Percentiles rank a stretch among this genome's conserved stretches.
phyloP scores from a whole-genome alignment of 2,888 invertebrate genomes.

The Sphinx pinastri region DNA sequence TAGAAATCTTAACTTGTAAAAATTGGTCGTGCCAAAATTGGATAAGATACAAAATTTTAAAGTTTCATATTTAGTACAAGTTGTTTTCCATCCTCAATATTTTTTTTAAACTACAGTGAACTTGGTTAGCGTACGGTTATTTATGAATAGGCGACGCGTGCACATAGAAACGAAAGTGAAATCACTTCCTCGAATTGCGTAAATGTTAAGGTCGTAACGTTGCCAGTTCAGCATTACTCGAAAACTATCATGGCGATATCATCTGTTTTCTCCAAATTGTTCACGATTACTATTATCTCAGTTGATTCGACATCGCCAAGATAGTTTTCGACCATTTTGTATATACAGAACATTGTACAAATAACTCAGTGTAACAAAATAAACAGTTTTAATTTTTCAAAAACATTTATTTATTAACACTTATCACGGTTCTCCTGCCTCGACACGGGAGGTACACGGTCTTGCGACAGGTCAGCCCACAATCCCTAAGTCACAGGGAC shows the following conservation, averaged over 20 bases:
- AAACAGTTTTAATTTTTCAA: conserved; percentile 68
- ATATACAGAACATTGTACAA: conserved; percentile 56
- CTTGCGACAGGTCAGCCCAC: conserved; percentile 52
- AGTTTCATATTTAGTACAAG: not conserved
- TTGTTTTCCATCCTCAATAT: conserved; percentile 9
- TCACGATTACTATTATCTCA: not conserved
- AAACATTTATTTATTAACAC: conserved; percentile 68
- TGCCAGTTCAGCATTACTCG: not conserved
- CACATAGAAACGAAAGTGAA: not conserved
- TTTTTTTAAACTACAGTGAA: not conserved
- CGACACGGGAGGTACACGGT: conserved; percentile 63
- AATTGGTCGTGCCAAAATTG: conserved; percentile 20
- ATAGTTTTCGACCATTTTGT: conserved; percentile 33
- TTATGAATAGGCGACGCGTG: not conserved
- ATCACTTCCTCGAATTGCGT: not conserved
- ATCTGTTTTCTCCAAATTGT: not conserved
- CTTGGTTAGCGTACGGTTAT: not conserved
- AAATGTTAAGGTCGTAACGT: not conserved
- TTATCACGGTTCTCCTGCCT: conserved; percentile 65
- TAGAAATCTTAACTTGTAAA: not conserved
- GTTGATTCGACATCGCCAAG: not conserved
- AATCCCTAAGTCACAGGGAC: conserved; percentile 48
- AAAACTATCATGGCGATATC: not conserved
- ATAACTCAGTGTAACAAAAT: conserved; percentile 42
- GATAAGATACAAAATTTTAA: not conserved